These are phyloP conservation scores for Pangasius krempfi DNA, from an alignment of 2,797 vertebrate genomes.

Conservation along the genomic window DNA sequence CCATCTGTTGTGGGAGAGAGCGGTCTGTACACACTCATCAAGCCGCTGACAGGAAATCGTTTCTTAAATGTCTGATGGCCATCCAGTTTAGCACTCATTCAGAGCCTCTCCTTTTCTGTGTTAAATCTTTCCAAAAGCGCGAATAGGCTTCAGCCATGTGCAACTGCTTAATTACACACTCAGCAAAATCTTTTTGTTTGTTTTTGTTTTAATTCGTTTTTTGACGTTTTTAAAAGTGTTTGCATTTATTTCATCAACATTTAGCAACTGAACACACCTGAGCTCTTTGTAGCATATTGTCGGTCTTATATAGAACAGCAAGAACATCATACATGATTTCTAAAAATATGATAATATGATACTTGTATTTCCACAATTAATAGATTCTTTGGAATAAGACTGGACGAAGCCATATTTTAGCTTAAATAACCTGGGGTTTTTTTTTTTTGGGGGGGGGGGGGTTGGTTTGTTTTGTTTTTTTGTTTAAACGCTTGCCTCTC, in stretches of 20 bases:
- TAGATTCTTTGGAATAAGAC: background rate
- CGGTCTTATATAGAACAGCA: background rate
- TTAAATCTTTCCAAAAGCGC: conserved; percentile 31
- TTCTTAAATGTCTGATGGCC: conserved; percentile 57
- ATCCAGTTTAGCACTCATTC: conserved; percentile 48
- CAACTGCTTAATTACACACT: conserved; percentile 34
- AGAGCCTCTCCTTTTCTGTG: conserved; percentile 28
- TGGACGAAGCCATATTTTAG: background rate
- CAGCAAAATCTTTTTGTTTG: conserved; percentile 1
- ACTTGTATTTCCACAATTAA: background rate
- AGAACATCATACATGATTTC: background rate
- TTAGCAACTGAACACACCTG: background rate
- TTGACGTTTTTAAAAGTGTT: background rate
- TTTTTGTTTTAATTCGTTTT: background rate
- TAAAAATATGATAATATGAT: background rate
- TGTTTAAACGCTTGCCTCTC: background rate
- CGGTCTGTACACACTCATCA: conserved; percentile 55
- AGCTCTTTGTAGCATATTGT: background rate
- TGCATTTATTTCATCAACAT: background rate
- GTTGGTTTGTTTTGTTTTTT: background rate
- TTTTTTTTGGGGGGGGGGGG: too few species aligned
- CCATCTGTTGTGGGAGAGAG: conserved; percentile 49
- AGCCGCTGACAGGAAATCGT: conserved; percentile 62
- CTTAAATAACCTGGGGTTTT: background rate
- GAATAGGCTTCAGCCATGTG: conserved; percentile 23